Base-by-base conservation (phyloP, 2,113 vertebrate species). In the Engystomops pustulosus region DNA sequence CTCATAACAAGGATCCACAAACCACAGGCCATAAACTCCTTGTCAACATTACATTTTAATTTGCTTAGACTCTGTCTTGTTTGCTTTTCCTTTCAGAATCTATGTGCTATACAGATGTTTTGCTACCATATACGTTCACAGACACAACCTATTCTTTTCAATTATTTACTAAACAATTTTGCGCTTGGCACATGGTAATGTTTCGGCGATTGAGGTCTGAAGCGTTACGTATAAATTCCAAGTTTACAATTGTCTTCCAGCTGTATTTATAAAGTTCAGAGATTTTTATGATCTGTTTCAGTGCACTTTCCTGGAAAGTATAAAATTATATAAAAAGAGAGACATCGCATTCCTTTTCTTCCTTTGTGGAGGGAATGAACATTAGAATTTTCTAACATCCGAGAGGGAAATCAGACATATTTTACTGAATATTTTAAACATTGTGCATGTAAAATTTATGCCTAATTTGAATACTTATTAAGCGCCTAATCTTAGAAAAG, bases 401-500 rank as follows among this genome's bases (percentile, higher is more conserved):
- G 94, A 96, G 96, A 97, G 94, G 93, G 95, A 95, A 97, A 96
- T 98, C 95, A 96, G 94, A 94, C 91, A 91, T 93, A 94, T 94
- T 97, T 96, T 95, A 95, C 95, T 97, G 96, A 98, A 98, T 98
- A 98, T 98, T 99, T 98, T 96, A 97, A 98, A 97, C 94, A 96
- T 94, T 91, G 92, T 94, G 90, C 97, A 98, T 99, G 95, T 96
- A 99, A 98, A 98, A 99, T 98, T 97, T 96, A 98, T 98, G 95
- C 94, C 95, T 97, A 96, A 99, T 98, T 98, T 98, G 95, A 99
- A 98, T 98, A 98, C 94, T 97, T 97, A 98, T 97, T 98, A 96
- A 95, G 92, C 91, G 93, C 91, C 95, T 98, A 95, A 95, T 97
- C 95, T 96, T 91, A 92, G 93, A 95, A 95, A 94, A 92, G 89